Base-by-base conservation (phyloP, 2,797 vertebrate genomes). In the Pagetopsis macropterus region DNA sequence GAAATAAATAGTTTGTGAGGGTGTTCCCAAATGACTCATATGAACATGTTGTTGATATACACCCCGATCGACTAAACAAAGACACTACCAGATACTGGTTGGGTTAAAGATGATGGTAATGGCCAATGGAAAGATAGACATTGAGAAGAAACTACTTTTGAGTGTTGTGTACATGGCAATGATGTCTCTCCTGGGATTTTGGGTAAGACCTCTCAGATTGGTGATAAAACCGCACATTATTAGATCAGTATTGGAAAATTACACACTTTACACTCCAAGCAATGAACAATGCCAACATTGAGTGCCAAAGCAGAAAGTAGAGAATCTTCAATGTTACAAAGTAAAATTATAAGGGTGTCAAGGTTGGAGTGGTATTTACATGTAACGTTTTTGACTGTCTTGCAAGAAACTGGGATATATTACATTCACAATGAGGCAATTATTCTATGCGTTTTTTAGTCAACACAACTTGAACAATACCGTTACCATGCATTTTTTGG, bases 21-120 rank as follows among this genome's bases (percentile, higher is more conserved):
- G 8, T 37, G 15, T 31, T 52, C 51, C 9, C 21, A 43, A 71
- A 46, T 70, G 27, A 37, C 51, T 56, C 49, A 15, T 33, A 41
- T 5, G 1, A 56, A 21, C 21, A 23, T 78, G 79, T 62, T 52
- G 60, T 50, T 66, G 56, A 71, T 74, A 55, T 54, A 37, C 33
- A 37, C 19, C 15, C 6, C 10, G 51, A 11, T 43, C 37, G 65
- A 44, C 33, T 19, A 19, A 60, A 60, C 4, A 27, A 50, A 72
- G 43, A 23, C 44, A 15, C 23, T 37, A 59, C n/a, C 41, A 70
- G 49, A 83, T 10, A 59, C 23, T 44, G 46, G 6, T 49, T 52
- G 14, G 43, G 65, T 37, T 23, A 57, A 64, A 46, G 31, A 72
- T 44, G 10, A 17, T 14, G 54, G 66, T 49, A 16, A 44, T 21